Evolutionary conservation across 1,140 invertebrate genomes (phyloP).

Genomic region (Drosophila pallidifrons): DNA sequence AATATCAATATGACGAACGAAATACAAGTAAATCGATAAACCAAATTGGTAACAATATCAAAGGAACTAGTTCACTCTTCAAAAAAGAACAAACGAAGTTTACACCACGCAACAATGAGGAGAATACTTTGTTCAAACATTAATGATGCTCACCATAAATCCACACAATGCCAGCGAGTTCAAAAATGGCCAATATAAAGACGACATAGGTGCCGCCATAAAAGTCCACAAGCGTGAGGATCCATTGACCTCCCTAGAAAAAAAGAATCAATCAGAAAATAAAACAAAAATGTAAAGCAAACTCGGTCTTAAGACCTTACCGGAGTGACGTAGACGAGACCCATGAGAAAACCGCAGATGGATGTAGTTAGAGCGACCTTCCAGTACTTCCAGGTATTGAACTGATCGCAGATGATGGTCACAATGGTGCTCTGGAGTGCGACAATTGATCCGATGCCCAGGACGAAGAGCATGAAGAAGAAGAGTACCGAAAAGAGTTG

Average conservation of each 20-base stretch:
- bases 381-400: conserved; percentile 88
- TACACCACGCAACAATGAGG: too few species aligned
- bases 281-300: background rate
- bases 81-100: too few species aligned
- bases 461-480: conserved; percentile 94
- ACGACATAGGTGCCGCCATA: conserved; percentile 93
- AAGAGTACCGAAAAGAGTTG: conserved; percentile 93
- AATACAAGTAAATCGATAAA: too few species aligned
- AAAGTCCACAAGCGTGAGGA: conserved; percentile 93
- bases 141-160: conserved; percentile 88
- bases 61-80: too few species aligned
- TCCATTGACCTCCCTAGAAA: conserved; percentile 93
- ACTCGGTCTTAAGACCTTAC: conserved; percentile 84
- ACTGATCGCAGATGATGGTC: conserved; percentile 90
- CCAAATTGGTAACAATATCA: too few species aligned
- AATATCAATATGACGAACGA: too few species aligned
- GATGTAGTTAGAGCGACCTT: conserved; percentile 88
- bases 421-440: conserved; percentile 89
- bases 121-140: too few species aligned
- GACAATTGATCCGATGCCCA: conserved; percentile 91
- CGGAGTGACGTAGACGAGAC: conserved; percentile 92
- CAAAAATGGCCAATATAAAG: conserved; percentile 90
- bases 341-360: conserved; percentile 88
- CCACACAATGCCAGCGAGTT: conserved; percentile 90
- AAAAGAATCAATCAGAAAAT: conserved; percentile 33